Evolutionary conservation across 1,140 invertebrate species (phyloP), one percentile per base, ranked within the genome.

Genomic region (Ctenoplectra terminalis): DNA sequence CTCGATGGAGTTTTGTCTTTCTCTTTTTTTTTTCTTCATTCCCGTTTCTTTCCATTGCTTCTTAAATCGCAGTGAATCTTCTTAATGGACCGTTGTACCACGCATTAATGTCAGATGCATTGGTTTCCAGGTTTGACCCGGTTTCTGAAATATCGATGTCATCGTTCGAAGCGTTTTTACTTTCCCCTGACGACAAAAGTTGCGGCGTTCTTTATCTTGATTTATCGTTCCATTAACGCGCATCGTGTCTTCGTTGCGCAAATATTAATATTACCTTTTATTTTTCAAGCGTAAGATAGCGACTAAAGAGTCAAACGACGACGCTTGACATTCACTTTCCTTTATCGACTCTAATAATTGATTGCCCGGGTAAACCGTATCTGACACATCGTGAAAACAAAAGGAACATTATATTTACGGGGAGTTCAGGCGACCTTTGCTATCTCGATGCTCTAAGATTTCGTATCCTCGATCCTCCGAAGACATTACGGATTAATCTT

Each of bases 91-190:
- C 70, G 23, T 48, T 74, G 64, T 81, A 81, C 50, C 26, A 61
- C 60, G 70, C 78, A 83, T 83, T 81, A 81, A 75, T 67, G 78
- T 74, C 70, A 70, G 56, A 74, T 54, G 82, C 73, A 77, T 67
- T 34, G 56, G 61, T 69, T 61, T 26, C 46, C 43, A 8, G 43
- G 8, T 52, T 37, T 79, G 75, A 82, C 66, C 75, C 20, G 75
- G 60, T 78, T 78, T 8, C 23, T 56, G 60, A 61, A 29, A 40
- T 54, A 63, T 63, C 58, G 58, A n/a, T n/a, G 17, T 31, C 50
- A 46, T 67, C 46, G 2, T n/a, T 9, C 43, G 9, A 8, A 31
- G 17, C 40, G 31, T 61, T 43, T 52, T 31, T n/a, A 11, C 23
- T 60, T 40, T 34, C 43, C 29, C n/a, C 17, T 40, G 29, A 4